Evolutionary conservation across 2,113 vertebrate genomes (phyloP).

Genomic region (Percopsis transmontana): DNA sequence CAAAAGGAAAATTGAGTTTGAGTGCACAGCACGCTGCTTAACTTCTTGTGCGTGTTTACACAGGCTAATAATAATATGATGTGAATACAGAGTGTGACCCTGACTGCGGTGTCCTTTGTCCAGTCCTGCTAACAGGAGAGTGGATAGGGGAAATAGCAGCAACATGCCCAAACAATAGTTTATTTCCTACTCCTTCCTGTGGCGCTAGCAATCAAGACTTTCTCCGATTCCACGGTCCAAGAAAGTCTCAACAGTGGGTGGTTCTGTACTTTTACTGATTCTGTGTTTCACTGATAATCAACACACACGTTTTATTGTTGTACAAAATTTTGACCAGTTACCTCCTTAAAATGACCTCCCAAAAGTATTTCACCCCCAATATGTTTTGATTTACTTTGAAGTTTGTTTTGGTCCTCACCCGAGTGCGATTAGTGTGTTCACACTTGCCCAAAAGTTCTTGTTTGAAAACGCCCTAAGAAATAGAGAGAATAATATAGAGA

Average conservation of each 20-base stretch:
- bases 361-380: too few species aligned
- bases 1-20: background rate
- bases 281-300: slow-evolving; percentile 1
- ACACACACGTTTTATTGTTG: background rate
- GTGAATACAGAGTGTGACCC: slow-evolving; percentile 22
- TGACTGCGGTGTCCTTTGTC: background rate
- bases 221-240: background rate
- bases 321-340: background rate
- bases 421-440: too few species aligned
- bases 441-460: too few species aligned
- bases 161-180: slow-evolving; percentile 15
- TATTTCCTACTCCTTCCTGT: slow-evolving; percentile 28
- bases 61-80: background rate
- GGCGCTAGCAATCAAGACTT: background rate
- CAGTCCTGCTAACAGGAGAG: slow-evolving; percentile 1
- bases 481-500: too few species aligned
- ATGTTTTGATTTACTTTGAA: too few species aligned
- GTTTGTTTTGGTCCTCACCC: too few species aligned
- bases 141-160: slow-evolving; percentile 22
- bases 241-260: background rate
- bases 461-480: too few species aligned
- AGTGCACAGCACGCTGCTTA: background rate
- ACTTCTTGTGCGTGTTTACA: background rate
- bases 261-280: background rate
- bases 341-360: too few species aligned